Evolutionary conservation across 2,797 vertebrate species (phyloP), one percentile per base, ranked within the genome.

Genomic region (Schizopygopsis pylzovi): DNA sequence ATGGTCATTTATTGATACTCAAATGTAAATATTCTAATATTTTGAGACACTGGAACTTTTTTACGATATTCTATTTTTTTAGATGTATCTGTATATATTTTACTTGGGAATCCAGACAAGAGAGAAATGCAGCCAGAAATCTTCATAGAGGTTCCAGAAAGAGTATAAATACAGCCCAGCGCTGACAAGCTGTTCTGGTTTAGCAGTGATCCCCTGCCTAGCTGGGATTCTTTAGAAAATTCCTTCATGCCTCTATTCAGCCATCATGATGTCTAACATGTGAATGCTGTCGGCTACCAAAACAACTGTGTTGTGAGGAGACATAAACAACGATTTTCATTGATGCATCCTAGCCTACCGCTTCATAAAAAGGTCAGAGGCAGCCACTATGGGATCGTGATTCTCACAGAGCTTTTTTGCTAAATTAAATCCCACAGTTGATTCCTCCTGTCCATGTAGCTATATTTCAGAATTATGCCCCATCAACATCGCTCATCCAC

Each of bases 221-320:
- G 87, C 86, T 67, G 25, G 90, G 87, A 89, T 89, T 70, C 79
- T 63, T 73, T 67, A 72, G 87, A 90, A 89, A 88, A 90, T 89
- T 88, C 86, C 83, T 80, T 67, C 79, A 47, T 79, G 82, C 83
- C 81, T 79, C 61, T 71, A 75, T 90, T 89, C 87, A 90, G 86
- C 86, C 67, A 79, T 89, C 85, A 86, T 80, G 85, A 87, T 88
- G 83, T 76, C 81, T 86, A 83, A 85, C 79, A 87, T 84, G 73
- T 86, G 79, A 89, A 85, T 81, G 45, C 56, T 68, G 56, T 52
- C 61, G 54, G 79, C 88, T 76, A 75, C 37, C 78, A 76, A 87
- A 88, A 90, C 72, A 81, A 84, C 76, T 61, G 77, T 59, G 76
- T 78, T 54, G 75, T 81, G 83, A 65, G 71, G 81, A 86, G 86